Percentiles rank a stretch among this genome's conserved stretches.
Evolutionary conservation across 2,888 invertebrate species (phyloP).

Genomic region (Brachyptera risi): DNA sequence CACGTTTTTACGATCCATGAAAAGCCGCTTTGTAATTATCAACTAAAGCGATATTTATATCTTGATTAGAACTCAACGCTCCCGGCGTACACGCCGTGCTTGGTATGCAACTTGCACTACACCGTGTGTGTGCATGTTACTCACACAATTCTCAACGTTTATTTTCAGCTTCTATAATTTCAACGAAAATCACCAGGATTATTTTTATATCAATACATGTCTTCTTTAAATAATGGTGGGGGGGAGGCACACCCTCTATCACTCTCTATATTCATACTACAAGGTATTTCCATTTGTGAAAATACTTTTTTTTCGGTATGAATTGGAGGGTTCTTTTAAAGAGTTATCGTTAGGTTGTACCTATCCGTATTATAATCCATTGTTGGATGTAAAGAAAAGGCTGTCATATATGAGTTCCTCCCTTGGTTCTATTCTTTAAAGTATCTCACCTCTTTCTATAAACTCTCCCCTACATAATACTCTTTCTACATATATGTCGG

Average conservation of each 20-base stretch:
- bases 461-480: too few species aligned
- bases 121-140: background rate
- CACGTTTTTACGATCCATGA: background rate
- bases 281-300: conserved; percentile 14
- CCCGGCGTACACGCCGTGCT: background rate
- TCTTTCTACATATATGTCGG: too few species aligned
- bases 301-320: too few species aligned
- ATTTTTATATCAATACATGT: conserved; percentile 2
- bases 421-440: conserved; percentile 11
- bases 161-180: too few species aligned
- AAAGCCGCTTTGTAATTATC: conserved; percentile 19
- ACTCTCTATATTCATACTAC: conserved; percentile 5
- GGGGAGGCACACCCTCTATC: conserved; percentile 15
- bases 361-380: conserved; percentile 14
- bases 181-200: too few species aligned
- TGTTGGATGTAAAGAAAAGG: conserved; percentile 9
- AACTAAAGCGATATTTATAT: background rate
- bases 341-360: conserved; percentile 8
- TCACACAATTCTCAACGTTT: too few species aligned
- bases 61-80: background rate
- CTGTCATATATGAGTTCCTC: conserved; percentile 1
- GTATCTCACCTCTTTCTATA: too few species aligned
- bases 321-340: background rate
- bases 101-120: conserved; percentile 1
- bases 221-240: background rate